Base-by-base conservation (phyloP, 2,113 vertebrate genomes). In the Entosphenus tridentatus region DNA sequence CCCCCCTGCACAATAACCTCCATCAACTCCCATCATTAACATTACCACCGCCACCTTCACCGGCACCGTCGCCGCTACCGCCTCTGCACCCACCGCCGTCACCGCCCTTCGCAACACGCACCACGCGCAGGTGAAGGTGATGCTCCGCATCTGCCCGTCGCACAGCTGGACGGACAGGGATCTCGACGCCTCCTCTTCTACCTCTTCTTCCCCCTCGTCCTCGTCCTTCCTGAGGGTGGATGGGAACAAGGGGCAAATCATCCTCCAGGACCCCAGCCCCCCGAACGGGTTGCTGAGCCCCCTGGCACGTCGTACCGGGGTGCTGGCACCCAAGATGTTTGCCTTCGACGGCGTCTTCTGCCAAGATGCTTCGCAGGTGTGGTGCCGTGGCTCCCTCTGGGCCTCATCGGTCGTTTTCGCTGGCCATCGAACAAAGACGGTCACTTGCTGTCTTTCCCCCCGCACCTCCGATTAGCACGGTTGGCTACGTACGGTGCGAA, bases 141-240 rank as follows among this genome's bases (percentile, higher is more conserved):
- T 96, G 92, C 83, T 98, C 55, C 86, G 93, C 9, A 84, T 97
- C 69, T 92, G 89, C 75, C 86, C 91, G 1, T 79, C 78, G 62
- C 0, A 73, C 86, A 55, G 81, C 85, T 69, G 81, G 80, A 1
- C 0, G 89, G 93, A 75, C 39, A 39, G 39, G 39, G 39, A 39
- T 39, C 39, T 39, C 39, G 39, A 39, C 39, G 39, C 39, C 39
- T 39, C 39, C 1, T 39, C 39, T 2, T 39, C 39, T 39, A 39
- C 39, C 39, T 39, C 39, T 39, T 39, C 39, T 39, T 39, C 39
- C 5, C 39, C 39, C 39, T 39, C 39, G 39, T 92, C 88, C 78
- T 96, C 87, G 75, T 88, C 92, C 10, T 98, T 97, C 81, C 75
- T 98, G 56, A 98, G 95, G 77, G 88, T 93, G 70, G 92, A 98